Evolutionary conservation across 2,797 vertebrate species (phyloP).

Genomic region (Gambelia wislizenii): DNA sequence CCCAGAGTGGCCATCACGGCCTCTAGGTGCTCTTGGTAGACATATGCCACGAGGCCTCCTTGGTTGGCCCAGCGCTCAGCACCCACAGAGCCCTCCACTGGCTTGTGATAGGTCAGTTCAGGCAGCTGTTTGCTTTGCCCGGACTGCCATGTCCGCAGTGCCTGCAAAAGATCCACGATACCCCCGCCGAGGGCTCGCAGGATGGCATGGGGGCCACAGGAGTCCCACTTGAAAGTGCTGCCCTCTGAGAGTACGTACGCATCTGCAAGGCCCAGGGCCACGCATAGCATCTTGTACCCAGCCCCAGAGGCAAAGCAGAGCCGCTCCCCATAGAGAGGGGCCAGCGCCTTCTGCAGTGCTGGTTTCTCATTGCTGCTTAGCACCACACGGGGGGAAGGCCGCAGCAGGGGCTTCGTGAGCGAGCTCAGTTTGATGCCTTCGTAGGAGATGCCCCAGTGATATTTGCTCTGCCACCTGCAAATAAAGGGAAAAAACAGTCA

Average conservation of each 20-base stretch:
- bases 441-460: slow-evolving; percentile 83
- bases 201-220: slow-evolving; percentile 84
- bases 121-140: slow-evolving; percentile 11
- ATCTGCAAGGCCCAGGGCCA: slow-evolving; percentile 83
- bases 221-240: slow-evolving; percentile 87
- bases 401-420: slow-evolving; percentile 9
- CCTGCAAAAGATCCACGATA: slow-evolving; percentile 73
- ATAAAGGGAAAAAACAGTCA: neutral
- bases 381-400: slow-evolving; percentile 66
- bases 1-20: slow-evolving; percentile 27
- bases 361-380: slow-evolving; percentile 83
- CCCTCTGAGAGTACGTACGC: slow-evolving; percentile 84
- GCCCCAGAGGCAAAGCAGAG: slow-evolving; percentile 82
- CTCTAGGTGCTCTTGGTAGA: slow-evolving; percentile 37
- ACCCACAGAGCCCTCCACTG: slow-evolving; percentile 66
- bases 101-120: slow-evolving; percentile 82
- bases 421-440: slow-evolving; percentile 74
- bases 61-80: slow-evolving; percentile 83
- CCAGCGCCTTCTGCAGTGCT: slow-evolving; percentile 76
- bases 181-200: slow-evolving; percentile 84
- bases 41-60: slow-evolving; percentile 81
- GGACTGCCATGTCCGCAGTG: slow-evolving; percentile 48
- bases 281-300: slow-evolving; percentile 86
- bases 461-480: slow-evolving; percentile 83
- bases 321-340: slow-evolving; percentile 66